phyloP scores from a whole-genome alignment of 2,888 invertebrate species.

The Apomyelois bistriatella region DNA sequence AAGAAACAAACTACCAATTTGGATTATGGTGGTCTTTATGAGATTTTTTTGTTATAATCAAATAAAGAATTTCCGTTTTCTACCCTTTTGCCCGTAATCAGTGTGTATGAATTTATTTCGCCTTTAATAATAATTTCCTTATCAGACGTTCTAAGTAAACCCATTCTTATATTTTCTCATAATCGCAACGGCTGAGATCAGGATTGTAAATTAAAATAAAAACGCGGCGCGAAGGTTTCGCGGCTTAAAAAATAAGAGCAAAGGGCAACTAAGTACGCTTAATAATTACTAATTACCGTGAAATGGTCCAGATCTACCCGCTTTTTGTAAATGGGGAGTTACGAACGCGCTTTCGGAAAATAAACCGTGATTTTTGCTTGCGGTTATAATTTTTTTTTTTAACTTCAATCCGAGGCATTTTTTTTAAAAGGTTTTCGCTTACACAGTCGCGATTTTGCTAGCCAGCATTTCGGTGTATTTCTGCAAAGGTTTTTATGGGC shows the following conservation, averaged over 20 bases:
- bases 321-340: neutral
- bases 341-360: neutral
- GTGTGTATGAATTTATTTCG: too few relatives aligned
- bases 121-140: too few relatives aligned
- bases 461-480: neutral
- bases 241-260: slow-evolving; percentile 1
- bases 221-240: neutral
- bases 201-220: neutral
- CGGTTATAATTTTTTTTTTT: neutral
- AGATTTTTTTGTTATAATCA: too few relatives aligned
- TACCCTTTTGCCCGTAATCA: too few relatives aligned
- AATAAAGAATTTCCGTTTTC: too few relatives aligned
- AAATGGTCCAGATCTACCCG: neutral
- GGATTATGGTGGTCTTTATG: too few relatives aligned
- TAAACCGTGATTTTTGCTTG: neutral
- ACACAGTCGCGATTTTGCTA: neutral
- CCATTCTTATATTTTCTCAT: neutral
- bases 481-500: neutral
- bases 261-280: slow-evolving; percentile 3
- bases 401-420: neutral
- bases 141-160: neutral
- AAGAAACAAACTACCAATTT: too few relatives aligned
- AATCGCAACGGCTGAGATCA: neutral
- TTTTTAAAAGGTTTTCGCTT: neutral
- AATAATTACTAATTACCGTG: slow-evolving; percentile 6